Conservation (phyloP, 2,888 invertebrate species). For the Ornithoptera priamus region DNA sequence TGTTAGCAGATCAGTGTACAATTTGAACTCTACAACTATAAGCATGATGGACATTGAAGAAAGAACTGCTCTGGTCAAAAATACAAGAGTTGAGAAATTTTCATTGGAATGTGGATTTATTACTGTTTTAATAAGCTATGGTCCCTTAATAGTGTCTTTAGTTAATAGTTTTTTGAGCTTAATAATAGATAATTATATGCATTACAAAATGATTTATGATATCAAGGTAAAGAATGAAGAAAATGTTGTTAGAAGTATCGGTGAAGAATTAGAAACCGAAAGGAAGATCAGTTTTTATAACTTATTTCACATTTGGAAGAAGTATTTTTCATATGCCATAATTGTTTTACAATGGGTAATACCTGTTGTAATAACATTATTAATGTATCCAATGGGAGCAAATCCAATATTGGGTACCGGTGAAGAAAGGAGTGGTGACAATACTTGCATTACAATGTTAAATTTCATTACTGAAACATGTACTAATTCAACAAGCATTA, state of each 20-base stretch:
- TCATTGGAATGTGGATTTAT: conserved; percentile 50
- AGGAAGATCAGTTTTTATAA: conserved; percentile 34
- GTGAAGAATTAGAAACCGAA: conserved; percentile 34
- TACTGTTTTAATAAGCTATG: conserved; percentile 58
- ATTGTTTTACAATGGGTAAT: conserved; percentile 64
- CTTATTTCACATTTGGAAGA: conserved; percentile 48
- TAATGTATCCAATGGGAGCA: conserved; percentile 64
- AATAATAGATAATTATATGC: conserved; percentile 69
- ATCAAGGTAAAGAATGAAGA: conserved; percentile 53
- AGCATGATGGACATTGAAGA: conserved; percentile 49
- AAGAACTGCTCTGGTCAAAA: conserved; percentile 40
- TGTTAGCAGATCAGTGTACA: conserved; percentile 50
- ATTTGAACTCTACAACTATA: conserved; percentile 47
- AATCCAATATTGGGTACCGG: conserved; percentile 46
- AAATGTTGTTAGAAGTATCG: conserved; percentile 51
- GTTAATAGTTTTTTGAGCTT: conserved; percentile 70
- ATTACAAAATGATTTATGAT: conserved; percentile 59
- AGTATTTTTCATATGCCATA: conserved; percentile 55
- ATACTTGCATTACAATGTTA: conserved; percentile 59
- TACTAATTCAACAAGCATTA: conserved; percentile 36
- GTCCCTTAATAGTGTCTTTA: conserved; percentile 63
- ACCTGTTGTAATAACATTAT: conserved; percentile 56
- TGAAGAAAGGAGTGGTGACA: conserved; percentile 43
- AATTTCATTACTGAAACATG: conserved; percentile 53
- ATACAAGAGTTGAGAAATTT: conserved; percentile 33